These are phyloP conservation scores for Hyaena hyaena DNA, from an alignment of 2,113 vertebrate genomes.

Conservation along the genomic window DNA sequence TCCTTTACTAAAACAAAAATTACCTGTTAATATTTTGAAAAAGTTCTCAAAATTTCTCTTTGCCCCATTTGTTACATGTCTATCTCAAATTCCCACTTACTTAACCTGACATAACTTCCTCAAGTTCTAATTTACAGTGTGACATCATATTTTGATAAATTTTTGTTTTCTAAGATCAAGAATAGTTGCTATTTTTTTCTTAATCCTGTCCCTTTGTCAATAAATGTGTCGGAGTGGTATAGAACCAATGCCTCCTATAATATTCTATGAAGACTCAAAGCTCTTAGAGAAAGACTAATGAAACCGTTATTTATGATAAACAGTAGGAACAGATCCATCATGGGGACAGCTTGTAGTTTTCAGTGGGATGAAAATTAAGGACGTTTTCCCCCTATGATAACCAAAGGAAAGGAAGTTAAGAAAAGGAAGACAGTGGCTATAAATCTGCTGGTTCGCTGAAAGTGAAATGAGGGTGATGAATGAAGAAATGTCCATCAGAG, in stretches of 20 bases:
- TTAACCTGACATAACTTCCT: not conserved
- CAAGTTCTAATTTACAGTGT: slow-evolving; percentile 20
- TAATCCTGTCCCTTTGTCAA: slow-evolving; percentile 20
- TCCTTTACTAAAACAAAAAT: slow-evolving; percentile 15
- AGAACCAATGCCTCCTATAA: not conserved
- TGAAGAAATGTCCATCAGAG: not conserved
- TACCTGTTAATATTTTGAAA: not conserved
- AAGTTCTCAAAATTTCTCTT: slow-evolving; percentile 8
- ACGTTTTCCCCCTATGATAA: not conserved
- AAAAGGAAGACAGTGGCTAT: not conserved
- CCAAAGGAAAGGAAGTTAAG: not conserved
- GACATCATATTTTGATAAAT: not conserved
- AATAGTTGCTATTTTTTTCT: slow-evolving; percentile 13
- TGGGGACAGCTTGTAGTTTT: not conserved
- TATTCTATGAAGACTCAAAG: not conserved
- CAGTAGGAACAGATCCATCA: not conserved
- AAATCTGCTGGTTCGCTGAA: not conserved
- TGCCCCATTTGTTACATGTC: not conserved
- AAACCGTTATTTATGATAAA: not conserved
- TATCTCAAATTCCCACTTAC: not conserved
- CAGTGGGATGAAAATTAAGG: not conserved
- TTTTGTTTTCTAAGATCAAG: slow-evolving; percentile 13
- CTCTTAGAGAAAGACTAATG: not conserved
- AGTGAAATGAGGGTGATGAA: not conserved
- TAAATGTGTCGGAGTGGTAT: not conserved